Evolutionary conservation across 2,888 invertebrate genomes (phyloP).

Genomic region (Callyntrura sp.): DNA sequence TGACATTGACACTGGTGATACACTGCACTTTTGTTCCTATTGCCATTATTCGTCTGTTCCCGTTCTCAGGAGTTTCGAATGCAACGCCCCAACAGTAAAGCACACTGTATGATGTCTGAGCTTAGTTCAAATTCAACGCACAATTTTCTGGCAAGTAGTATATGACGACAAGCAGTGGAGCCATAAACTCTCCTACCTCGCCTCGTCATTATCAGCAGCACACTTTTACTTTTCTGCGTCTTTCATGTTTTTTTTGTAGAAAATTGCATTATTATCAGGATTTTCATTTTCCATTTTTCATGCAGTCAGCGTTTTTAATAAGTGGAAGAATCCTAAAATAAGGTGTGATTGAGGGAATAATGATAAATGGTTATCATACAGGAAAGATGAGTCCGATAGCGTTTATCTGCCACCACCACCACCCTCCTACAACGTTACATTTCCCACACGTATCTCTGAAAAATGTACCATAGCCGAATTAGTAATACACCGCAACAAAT

Average conservation of each 20-base stretch:
- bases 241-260: conserved; percentile 49
- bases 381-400: conserved; percentile 14
- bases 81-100: neutral
- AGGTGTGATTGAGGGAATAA: neutral
- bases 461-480: conserved; percentile 62
- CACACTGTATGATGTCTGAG: too few species aligned
- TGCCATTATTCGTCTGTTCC: conserved; percentile 40
- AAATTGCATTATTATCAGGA: conserved; percentile 32
- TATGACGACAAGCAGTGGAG: conserved; percentile 2
- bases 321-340: neutral
- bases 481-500: conserved; percentile 67
- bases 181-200: neutral
- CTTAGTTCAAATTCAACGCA: too few species aligned
- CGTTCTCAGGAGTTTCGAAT: conserved; percentile 32
- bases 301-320: neutral
- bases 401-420: neutral
- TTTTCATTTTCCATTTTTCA: neutral
- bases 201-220: conserved; percentile 25
- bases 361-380: neutral
- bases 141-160: neutral
- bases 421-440: conserved; percentile 27
- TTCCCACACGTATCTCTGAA: conserved; percentile 55
- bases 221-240: conserved; percentile 58
- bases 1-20: conserved; percentile 52
- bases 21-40: neutral